A percentile compares a stretch with the other conserved stretches of the same genome.
Evolutionary conservation across 2,797 vertebrate genomes (phyloP).

Genomic region (Aeoliscus strigatus): DNA sequence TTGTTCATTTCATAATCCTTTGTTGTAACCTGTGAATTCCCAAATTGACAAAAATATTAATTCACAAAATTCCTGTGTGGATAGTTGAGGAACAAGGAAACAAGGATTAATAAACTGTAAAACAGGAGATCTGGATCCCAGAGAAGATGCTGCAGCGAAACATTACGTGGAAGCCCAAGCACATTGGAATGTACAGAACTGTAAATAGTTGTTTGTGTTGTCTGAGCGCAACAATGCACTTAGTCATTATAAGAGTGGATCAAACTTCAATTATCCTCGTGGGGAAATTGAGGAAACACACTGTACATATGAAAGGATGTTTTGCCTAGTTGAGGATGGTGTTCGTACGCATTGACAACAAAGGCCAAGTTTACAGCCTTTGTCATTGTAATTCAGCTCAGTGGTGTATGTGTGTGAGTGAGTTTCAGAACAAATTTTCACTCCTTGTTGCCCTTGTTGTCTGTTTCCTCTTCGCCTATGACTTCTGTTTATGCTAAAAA

Average conservation of each 20-base stretch:
- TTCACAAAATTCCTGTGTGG: too few relatives aligned
- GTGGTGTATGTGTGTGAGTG: conserved; percentile 26
- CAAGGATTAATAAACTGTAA: conserved; percentile 14
- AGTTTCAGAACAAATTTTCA: conserved; percentile 36
- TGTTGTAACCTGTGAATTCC: too few relatives aligned
- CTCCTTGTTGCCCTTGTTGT: conserved; percentile 33
- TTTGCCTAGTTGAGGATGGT: conserved; percentile 51
- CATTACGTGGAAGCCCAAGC: conserved; percentile 12
- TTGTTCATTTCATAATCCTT: too few relatives aligned
- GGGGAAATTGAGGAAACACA: conserved; percentile 29
- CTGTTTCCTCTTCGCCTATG: conserved; percentile 29
- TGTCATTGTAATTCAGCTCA: conserved; percentile 57
- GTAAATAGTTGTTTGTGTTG: conserved; percentile 42
- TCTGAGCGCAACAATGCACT: conserved; percentile 22
- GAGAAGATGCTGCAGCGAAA: conserved; percentile 30
- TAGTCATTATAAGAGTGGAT: conserved; percentile 38
- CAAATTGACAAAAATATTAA: too few relatives aligned
- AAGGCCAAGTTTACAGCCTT: conserved; percentile 56
- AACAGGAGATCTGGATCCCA: conserved; percentile 20
- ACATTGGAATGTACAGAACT: conserved; percentile 31
- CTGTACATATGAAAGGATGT: conserved; percentile 53
- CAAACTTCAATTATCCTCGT: conserved; percentile 46
- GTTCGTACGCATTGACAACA: conserved; percentile 31
- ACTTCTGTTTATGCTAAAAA: conserved; percentile 66
- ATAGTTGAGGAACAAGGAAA: too few relatives aligned